phyloP scores from a whole-genome alignment of 2,797 vertebrate genomes.

The Acipenser ruthenus region DNA sequence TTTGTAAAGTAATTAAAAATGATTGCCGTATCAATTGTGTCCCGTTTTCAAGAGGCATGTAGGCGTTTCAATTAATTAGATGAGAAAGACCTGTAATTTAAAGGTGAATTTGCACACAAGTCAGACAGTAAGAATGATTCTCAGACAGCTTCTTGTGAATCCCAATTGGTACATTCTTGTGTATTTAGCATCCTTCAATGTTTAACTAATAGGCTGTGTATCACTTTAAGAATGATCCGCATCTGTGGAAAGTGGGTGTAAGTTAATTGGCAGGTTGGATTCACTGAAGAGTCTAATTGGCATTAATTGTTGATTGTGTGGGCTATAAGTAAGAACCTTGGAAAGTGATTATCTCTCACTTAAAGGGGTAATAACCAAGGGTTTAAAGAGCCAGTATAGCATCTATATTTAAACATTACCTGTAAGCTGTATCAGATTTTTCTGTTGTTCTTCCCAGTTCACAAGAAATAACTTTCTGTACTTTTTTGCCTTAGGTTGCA shows the following conservation, averaged over 20 bases:
- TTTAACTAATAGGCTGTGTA: constrained; percentile 45
- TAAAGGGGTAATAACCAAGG: too few species aligned
- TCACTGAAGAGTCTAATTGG: constrained; percentile 13
- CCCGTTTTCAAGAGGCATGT: constrained; percentile 7
- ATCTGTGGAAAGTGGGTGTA: constrained; percentile 23
- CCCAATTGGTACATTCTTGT: constrained; percentile 5
- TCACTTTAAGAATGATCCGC: constrained; percentile 28
- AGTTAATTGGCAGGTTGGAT: constrained; percentile 34
- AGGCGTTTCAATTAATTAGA: constrained; percentile 24
- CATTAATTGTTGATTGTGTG: background rate
- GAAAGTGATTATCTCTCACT: too few species aligned
- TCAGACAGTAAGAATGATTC: constrained; percentile 19
- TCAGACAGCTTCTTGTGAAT: constrained; percentile 11
- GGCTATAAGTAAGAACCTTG: constrained; percentile 37
- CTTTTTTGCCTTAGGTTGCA: too few species aligned
- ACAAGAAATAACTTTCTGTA: too few species aligned
- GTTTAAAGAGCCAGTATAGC: too few species aligned
- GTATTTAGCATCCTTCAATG: constrained; percentile 21
- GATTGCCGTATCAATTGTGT: constrained; percentile 28
- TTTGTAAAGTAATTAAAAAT: constrained; percentile 26
- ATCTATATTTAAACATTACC: too few species aligned
- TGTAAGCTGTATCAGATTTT: too few species aligned
- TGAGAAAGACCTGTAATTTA: constrained; percentile 26
- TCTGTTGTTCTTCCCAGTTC: too few species aligned
- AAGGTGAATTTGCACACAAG: constrained; percentile 36